A percentile compares a stretch with the other conserved stretches of the same genome.
Conservation (phyloP, 1,140 invertebrate species). For the Drosophila rhopaloa region DNA sequence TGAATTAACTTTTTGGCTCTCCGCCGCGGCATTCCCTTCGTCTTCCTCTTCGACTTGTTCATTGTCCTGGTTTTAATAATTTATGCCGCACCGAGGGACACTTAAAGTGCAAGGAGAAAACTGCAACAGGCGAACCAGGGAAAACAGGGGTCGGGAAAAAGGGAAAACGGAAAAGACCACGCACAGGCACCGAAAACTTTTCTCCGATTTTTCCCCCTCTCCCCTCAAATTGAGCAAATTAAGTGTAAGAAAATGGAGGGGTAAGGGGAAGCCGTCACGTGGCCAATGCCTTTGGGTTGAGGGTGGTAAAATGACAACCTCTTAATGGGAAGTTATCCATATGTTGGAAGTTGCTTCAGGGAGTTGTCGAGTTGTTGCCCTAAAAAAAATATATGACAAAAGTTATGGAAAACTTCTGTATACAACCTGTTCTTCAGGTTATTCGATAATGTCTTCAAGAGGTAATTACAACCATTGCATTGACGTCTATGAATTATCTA, state of each 20-base stretch:
- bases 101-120: constrained; percentile 59
- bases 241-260: constrained; percentile 58
- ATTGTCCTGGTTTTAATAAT: constrained; percentile 76
- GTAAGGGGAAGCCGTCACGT: constrained; percentile 33
- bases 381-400: neutral
- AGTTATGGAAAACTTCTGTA: too few species aligned
- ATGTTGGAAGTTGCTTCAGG: constrained; percentile 17
- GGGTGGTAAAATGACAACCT: constrained; percentile 27
- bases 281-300: constrained; percentile 16
- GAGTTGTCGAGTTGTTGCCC: neutral
- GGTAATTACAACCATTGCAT: neutral
- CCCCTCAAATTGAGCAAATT: constrained; percentile 67
- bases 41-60: constrained; percentile 8
- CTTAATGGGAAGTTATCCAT: constrained; percentile 45
- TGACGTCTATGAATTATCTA: neutral
- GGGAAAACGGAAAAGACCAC: neutral
- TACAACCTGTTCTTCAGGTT: neutral
- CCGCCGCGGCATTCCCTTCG: constrained; percentile 9
- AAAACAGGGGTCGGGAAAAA: neutral
- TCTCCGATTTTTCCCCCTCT: constrained; percentile 30
- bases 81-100: constrained; percentile 67
- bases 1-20: constrained; percentile 78
- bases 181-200: constrained; percentile 27
- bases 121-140: constrained; percentile 48
- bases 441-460: neutral